Percentiles rank a stretch among this genome's conserved stretches.
Conservation (phyloP, 92 coral and sea anemone species). For the Zoanthus solanderi region DNA sequence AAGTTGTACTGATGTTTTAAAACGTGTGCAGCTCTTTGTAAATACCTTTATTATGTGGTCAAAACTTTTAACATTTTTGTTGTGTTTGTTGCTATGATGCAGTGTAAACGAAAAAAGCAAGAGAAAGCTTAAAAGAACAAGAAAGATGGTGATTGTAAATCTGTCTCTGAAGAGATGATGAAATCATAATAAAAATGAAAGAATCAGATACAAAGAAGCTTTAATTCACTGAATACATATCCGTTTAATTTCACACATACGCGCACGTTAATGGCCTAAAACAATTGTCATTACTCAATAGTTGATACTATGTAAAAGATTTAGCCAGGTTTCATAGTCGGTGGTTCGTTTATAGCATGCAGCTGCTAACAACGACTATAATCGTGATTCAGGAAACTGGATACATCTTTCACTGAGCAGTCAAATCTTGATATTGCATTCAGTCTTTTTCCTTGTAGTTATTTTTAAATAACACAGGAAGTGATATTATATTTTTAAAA, state of each 20-base stretch:
- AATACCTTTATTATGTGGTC: neutral
- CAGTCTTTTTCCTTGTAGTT: neutral
- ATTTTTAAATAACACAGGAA: constrained; percentile 4
- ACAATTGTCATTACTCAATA: neutral
- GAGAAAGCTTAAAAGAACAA: neutral
- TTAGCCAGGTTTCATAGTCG: neutral
- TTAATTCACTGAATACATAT: neutral
- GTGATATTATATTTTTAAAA: neutral
- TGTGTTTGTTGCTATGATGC: neutral
- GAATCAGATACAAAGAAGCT: neutral
- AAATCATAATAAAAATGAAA: neutral
- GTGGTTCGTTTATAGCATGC: neutral
- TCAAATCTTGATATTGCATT: neutral
- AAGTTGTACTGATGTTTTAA: neutral
- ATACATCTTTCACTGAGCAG: neutral
- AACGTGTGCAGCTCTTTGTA: neutral
- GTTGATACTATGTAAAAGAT: neutral
- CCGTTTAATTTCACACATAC: neutral
- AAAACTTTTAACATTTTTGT: neutral
- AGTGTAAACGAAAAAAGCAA: neutral
- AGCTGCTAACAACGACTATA: neutral
- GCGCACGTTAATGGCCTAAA: neutral
- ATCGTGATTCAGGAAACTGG: neutral
- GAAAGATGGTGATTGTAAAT: neutral
- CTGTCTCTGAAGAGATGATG: neutral